A percentile compares a stretch with the other conserved stretches of the same genome.
Conservation (phyloP, 2,113 vertebrate genomes). For the Plecotus auritus region DNA sequence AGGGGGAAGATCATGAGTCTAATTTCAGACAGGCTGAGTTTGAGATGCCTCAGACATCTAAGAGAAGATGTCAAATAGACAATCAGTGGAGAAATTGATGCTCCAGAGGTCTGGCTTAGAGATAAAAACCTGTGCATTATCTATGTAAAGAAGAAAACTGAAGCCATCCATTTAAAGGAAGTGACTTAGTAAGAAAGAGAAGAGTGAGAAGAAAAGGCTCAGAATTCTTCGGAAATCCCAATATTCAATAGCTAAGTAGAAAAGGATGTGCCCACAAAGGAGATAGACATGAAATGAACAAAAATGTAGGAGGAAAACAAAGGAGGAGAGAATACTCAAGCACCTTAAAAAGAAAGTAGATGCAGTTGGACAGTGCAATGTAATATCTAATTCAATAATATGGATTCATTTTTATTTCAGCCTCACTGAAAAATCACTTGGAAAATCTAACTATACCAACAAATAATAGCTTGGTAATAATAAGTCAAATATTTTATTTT, state of each 20-base stretch:
- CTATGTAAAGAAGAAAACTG: neutral
- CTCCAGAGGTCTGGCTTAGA: neutral
- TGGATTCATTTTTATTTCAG: constrained; percentile 1
- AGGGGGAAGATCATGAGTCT: neutral
- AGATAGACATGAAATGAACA: neutral
- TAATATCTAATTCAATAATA: neutral
- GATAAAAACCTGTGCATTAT: neutral
- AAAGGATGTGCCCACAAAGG: neutral
- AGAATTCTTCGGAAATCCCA: neutral
- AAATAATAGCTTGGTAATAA: neutral
- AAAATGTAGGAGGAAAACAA: neutral
- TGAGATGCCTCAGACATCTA: neutral
- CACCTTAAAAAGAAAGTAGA: neutral
- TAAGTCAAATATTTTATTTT: constrained; percentile 11
- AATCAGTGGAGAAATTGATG: neutral
- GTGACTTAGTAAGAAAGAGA: neutral
- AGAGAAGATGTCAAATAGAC: neutral
- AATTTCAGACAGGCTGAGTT: neutral
- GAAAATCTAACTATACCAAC: neutral
- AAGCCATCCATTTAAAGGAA: neutral
- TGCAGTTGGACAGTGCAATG: neutral
- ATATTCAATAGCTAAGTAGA: neutral
- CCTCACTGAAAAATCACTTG: neutral
- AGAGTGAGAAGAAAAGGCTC: neutral
- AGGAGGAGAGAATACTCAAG: neutral